Percentiles rank a stretch among this genome's conserved stretches.
These are phyloP conservation scores for Micropoecilia bifurca DNA, from an alignment of 2,797 vertebrate genomes.

Conservation along the genomic window DNA sequence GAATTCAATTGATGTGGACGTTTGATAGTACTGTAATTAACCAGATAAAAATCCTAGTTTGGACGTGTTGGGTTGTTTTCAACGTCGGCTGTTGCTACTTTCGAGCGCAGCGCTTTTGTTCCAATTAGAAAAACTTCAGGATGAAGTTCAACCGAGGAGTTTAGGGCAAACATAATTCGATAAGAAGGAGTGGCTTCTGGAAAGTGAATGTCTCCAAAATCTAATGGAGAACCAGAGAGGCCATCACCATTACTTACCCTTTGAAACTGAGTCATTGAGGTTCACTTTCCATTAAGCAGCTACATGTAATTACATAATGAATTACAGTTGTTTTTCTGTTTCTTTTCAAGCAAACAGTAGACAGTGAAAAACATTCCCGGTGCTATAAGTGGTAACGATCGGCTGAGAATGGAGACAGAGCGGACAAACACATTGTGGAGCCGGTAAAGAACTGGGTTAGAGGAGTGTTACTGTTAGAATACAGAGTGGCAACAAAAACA, in stretches of 20 bases:
- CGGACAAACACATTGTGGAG: conserved; percentile 8
- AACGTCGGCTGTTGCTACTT: not conserved
- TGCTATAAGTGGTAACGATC: not conserved
- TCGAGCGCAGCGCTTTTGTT: not conserved
- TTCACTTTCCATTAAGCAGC: not conserved
- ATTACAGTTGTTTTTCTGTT: not conserved
- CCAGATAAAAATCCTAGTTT: not conserved
- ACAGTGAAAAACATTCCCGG: not conserved
- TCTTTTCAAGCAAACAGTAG: not conserved
- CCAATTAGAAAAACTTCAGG: not conserved
- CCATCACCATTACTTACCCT: conserved; percentile 4
- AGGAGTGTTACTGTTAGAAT: not conserved
- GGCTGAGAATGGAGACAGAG: not conserved
- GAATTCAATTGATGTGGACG: not conserved
- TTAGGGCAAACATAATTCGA: not conserved
- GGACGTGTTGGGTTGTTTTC: not conserved
- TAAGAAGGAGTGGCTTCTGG: not conserved
- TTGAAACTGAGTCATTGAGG: not conserved
- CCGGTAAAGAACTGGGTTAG: conserved; percentile 7
- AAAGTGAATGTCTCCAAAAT: not conserved
- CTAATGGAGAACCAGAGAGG: not conserved
- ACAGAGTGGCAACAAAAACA: not conserved
- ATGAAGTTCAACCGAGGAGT: not conserved
- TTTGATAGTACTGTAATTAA: not conserved
- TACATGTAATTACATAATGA: not conserved